Conservation (phyloP, 2,888 invertebrate species). For the Thera britannica region DNA sequence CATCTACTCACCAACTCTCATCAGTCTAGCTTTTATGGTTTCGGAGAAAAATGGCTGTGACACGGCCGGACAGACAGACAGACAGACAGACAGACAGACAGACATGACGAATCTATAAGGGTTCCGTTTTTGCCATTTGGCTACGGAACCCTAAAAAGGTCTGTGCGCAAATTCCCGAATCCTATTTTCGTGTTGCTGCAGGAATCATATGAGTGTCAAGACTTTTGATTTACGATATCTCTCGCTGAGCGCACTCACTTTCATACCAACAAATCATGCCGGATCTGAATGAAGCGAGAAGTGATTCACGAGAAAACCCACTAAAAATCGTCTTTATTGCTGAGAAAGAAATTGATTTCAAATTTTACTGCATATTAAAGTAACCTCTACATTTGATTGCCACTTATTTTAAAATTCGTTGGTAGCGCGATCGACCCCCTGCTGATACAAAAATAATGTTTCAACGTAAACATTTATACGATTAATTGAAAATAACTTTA, state of each 20-base stretch:
- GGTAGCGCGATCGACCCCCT: constrained; percentile 55
- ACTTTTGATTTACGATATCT: constrained; percentile 74
- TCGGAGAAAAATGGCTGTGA: too few species aligned
- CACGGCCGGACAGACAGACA: too few species aligned
- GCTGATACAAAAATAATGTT: constrained; percentile 64
- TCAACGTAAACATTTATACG: constrained; percentile 70
- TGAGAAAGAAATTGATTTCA: constrained; percentile 77
- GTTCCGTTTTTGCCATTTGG: too few species aligned
- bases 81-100: too few species aligned
- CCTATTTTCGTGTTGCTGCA: constrained; percentile 49
- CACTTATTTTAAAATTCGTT: constrained; percentile 61
- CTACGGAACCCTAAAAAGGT: too few species aligned
- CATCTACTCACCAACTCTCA: too few species aligned
- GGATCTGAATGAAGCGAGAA: constrained; percentile 41
- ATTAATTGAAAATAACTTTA: constrained; percentile 70
- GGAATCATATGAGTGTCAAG: constrained; percentile 58
- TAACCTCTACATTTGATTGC: constrained; percentile 77
- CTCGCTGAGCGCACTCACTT: constrained; percentile 73
- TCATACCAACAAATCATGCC: constrained; percentile 69
- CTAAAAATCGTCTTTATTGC: constrained; percentile 72
- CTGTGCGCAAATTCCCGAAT: constrained; percentile 35
- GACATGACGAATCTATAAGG: too few species aligned
- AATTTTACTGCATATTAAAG: constrained; percentile 82
- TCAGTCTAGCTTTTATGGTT: too few species aligned
- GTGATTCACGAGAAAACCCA: constrained; percentile 69